These are phyloP conservation scores for Turdus rufiventris DNA, from an alignment of 2,113 vertebrate species.

Conservation along the genomic window DNA sequence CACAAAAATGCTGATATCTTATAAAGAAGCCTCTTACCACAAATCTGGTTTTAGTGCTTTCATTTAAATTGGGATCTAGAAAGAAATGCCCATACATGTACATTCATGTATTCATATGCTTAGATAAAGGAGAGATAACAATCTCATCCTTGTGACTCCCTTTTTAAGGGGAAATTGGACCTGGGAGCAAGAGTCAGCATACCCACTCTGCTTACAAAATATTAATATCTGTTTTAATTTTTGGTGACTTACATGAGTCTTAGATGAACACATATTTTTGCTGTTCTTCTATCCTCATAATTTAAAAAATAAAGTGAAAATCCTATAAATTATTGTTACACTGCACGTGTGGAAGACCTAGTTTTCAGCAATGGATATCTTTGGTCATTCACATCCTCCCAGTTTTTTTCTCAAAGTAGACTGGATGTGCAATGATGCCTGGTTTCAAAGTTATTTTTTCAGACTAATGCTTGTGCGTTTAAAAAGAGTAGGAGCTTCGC, in stretches of 20 bases:
- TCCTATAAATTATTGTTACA: neutral
- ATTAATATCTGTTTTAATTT: neutral
- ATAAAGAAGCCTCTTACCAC: neutral
- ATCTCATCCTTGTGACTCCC: neutral
- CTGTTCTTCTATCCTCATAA: neutral
- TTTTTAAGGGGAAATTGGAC: accelerated
- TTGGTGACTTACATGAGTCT: neutral
- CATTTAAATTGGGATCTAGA: neutral
- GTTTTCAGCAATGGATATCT: neutral
- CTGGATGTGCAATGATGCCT: neutral
- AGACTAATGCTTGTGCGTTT: neutral
- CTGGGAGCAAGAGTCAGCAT: neutral
- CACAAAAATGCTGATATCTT: neutral
- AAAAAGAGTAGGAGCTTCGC: neutral
- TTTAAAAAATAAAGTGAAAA: neutral
- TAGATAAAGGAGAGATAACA: neutral
- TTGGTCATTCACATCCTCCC: neutral
- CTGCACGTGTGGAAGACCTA: neutral
- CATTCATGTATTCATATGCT: accelerated
- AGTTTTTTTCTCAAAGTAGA: neutral
- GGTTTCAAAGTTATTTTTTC: neutral
- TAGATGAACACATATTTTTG: neutral
- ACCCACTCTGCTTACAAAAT: neutral
- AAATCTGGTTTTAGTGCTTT: neutral
- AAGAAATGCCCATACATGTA: neutral